Evolutionary conservation across 2,113 vertebrate species (phyloP).

Genomic region (Myocastor coypus): DNA sequence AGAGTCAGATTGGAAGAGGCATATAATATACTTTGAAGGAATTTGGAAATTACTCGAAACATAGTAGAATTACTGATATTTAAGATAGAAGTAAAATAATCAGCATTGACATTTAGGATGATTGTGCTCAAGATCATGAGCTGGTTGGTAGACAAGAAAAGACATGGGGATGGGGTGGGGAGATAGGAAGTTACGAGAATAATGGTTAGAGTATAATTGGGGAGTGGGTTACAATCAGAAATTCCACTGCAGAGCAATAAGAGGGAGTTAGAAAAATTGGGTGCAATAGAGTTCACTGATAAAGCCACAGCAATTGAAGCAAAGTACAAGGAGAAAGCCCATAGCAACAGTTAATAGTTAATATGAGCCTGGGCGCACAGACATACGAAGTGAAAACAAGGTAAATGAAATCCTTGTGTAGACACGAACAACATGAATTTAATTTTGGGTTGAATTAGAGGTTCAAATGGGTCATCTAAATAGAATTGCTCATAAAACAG

Average conservation of each 20-base stretch:
- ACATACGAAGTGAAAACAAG: neutral
- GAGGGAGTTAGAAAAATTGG: neutral
- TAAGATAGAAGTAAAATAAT: conserved; percentile 23
- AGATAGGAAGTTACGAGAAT: conserved; percentile 46
- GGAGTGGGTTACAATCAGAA: neutral
- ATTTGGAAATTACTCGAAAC: conserved; percentile 47
- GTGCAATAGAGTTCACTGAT: neutral
- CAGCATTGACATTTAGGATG: conserved; percentile 14
- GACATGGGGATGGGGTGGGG: neutral
- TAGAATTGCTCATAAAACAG: neutral
- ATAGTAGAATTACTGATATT: conserved; percentile 45
- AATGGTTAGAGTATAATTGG: neutral
- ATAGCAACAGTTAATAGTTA: neutral
- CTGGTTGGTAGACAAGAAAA: neutral
- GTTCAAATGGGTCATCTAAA: neutral
- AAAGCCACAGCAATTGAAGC: neutral
- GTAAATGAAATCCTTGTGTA: neutral
- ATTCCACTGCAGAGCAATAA: neutral
- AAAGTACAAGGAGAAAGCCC: neutral
- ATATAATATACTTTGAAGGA: conserved; percentile 37
- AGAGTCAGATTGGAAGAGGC: neutral
- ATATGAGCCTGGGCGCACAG: neutral
- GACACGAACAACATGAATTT: neutral
- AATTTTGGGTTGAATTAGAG: conserved; percentile 8
- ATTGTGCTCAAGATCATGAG: neutral